phyloP scores from a whole-genome alignment of 1,140 invertebrate species.

The Hylaeus anthracinus region DNA sequence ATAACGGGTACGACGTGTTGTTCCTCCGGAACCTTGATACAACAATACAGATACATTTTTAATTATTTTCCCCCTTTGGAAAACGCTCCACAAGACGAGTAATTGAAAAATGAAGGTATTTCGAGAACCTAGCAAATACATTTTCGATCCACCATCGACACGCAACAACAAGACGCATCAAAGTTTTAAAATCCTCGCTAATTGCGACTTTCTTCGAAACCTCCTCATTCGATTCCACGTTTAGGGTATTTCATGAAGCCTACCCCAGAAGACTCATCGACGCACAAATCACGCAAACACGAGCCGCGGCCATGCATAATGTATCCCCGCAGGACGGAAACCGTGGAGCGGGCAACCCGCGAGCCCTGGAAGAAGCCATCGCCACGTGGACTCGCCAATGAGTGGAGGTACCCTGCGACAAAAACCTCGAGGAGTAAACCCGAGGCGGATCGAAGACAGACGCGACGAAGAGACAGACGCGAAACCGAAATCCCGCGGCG shows the following conservation, averaged over 20 bases:
- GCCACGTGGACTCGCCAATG: constrained; percentile 42
- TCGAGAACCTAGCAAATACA: too few species aligned
- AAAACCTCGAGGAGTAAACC: not conserved
- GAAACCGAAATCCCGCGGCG: constrained; percentile 60
- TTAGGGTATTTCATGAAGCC: too few species aligned
- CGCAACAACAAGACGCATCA: not conserved
- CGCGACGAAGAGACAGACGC: constrained; percentile 14
- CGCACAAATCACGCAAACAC: not conserved
- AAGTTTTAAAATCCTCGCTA: too few species aligned
- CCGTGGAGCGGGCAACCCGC: not conserved
- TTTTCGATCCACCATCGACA: too few species aligned
- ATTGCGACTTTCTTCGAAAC: too few species aligned
- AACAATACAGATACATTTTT: too few species aligned
- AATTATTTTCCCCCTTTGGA: too few species aligned
- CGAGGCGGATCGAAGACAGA: not conserved
- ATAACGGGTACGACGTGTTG: too few species aligned
- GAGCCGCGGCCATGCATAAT: constrained; percentile 15
- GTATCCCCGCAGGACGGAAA: constrained; percentile 9
- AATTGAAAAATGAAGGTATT: too few species aligned
- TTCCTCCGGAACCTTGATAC: too few species aligned
- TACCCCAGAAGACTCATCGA: not conserved
- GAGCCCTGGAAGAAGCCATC: constrained; percentile 29
- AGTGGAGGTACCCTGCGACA: not conserved
- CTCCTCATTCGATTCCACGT: too few species aligned
- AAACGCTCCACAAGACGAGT: too few species aligned